Evolutionary conservation across 2,888 invertebrate species (phyloP).

Genomic region (Nomada flava): DNA sequence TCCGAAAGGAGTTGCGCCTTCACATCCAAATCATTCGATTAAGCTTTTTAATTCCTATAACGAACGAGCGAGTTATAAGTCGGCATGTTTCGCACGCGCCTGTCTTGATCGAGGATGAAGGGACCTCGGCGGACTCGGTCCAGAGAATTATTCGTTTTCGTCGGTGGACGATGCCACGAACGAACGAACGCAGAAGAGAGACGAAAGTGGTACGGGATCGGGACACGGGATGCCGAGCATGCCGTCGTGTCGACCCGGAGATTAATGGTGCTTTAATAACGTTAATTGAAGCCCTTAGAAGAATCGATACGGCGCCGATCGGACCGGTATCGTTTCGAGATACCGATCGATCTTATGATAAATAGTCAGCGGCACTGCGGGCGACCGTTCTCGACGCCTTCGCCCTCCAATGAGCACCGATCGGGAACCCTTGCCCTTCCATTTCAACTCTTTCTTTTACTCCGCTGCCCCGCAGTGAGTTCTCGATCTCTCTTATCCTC

Average conservation of each 20-base stretch:
- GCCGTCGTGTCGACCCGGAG: slow-evolving; percentile 77
- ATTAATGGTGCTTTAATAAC: slow-evolving; percentile 84
- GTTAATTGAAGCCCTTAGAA: slow-evolving; percentile 84
- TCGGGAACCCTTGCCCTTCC: slow-evolving; percentile 65
- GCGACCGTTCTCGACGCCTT: slow-evolving; percentile 81
- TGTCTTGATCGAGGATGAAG: slow-evolving; percentile 51
- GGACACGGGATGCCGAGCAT: slow-evolving; percentile 76
- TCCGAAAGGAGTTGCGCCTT: not conserved
- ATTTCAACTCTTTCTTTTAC: slow-evolving; percentile 58
- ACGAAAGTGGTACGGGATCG: slow-evolving; percentile 64
- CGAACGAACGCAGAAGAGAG: slow-evolving; percentile 24
- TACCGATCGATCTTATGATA: slow-evolving; percentile 84
- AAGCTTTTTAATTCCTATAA: slow-evolving; percentile 29
- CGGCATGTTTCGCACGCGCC: slow-evolving; percentile 57
- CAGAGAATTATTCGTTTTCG: slow-evolving; percentile 49
- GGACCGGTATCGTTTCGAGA: slow-evolving; percentile 81
- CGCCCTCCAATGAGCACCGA: slow-evolving; percentile 64
- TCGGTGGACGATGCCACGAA: slow-evolving; percentile 36
- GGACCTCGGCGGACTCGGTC: slow-evolving; percentile 46
- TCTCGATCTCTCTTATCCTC: slow-evolving; percentile 46
- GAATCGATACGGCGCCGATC: slow-evolving; percentile 82
- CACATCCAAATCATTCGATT: slow-evolving; percentile 9
- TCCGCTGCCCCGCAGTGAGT: slow-evolving; percentile 30
- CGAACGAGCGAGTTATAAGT: slow-evolving; percentile 23
- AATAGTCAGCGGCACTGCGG: slow-evolving; percentile 83